These are phyloP conservation scores for Pseudobourletiella spinata DNA, from an alignment of 1,140 invertebrate genomes.

Conservation along the genomic window DNA sequence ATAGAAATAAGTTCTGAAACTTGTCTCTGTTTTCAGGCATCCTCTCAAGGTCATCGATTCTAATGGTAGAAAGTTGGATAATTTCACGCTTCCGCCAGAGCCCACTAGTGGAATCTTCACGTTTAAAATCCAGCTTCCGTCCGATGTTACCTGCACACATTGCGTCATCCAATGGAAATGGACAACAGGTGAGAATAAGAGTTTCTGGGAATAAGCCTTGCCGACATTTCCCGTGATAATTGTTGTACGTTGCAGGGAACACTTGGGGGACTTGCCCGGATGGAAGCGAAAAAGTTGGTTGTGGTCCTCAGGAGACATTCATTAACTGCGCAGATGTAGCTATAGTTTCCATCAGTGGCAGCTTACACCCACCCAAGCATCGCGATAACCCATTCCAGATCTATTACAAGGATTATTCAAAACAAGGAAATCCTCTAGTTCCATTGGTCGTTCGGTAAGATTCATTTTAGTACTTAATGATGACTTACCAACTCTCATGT, in stretches of 20 bases:
- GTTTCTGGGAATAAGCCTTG: not conserved
- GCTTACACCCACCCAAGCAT: slow-evolving; percentile 40
- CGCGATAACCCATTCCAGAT: not conserved
- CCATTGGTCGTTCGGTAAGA: slow-evolving; percentile 9
- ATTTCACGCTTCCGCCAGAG: not conserved
- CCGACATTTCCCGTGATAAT: not conserved
- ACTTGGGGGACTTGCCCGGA: slow-evolving; percentile 2
- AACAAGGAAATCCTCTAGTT: not conserved
- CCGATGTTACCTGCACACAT: slow-evolving; percentile 72
- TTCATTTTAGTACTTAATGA: no score
- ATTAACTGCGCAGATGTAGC: slow-evolving; percentile 77
- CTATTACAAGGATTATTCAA: not conserved
- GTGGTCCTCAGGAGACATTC: slow-evolving; percentile 76
- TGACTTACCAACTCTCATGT: no score
- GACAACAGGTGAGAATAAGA: slow-evolving; percentile 55
- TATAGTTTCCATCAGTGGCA: slow-evolving; percentile 62
- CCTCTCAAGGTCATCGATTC: not conserved
- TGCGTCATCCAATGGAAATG: slow-evolving; percentile 88
- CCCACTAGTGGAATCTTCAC: not conserved
- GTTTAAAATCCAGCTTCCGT: slow-evolving; percentile 60
- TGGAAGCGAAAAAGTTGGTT: slow-evolving; percentile 47
- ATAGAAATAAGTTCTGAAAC: no score
- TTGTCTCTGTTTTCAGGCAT: not conserved
- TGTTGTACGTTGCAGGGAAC: not conserved
- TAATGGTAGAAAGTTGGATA: not conserved